These are phyloP conservation scores for Ceyx melanurus DNA, from an alignment of 2,113 vertebrate genomes.

Conservation along the genomic window DNA sequence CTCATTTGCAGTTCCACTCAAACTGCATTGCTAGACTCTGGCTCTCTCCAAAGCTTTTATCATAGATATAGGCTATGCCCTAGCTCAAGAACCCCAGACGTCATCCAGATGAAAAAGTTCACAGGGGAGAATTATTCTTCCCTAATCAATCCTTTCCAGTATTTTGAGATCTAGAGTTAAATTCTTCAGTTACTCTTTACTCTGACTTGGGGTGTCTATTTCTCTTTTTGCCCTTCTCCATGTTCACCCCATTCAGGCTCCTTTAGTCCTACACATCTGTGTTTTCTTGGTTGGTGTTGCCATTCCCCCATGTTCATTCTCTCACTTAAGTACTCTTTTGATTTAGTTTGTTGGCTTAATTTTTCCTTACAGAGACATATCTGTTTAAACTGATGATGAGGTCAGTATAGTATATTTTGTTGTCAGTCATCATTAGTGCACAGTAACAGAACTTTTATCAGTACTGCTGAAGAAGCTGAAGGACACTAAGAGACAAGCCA, in stretches of 20 bases:
- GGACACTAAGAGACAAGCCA: neutral
- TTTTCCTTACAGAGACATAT: neutral
- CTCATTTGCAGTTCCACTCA: neutral
- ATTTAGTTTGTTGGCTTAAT: neutral
- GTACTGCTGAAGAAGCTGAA: neutral
- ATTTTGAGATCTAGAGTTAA: neutral
- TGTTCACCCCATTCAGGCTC: neutral
- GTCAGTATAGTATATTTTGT: neutral
- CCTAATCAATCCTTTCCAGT: neutral
- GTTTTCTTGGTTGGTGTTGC: neutral
- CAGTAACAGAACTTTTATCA: neutral
- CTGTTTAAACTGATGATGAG: neutral
- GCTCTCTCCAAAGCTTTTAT: neutral
- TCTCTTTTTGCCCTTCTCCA: neutral
- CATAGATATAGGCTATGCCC: rapidly evolving
- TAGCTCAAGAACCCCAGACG: neutral
- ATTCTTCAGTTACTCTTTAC: neutral
- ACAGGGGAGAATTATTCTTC: neutral
- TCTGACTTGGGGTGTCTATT: neutral
- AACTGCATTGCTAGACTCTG: neutral
- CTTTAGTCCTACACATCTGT: neutral
- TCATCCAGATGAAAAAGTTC: neutral
- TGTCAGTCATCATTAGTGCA: neutral
- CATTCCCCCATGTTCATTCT: neutral
- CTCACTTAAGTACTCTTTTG: neutral